Conservation (phyloP, 2,888 invertebrate genomes). For the Blastobasis adustella region DNA sequence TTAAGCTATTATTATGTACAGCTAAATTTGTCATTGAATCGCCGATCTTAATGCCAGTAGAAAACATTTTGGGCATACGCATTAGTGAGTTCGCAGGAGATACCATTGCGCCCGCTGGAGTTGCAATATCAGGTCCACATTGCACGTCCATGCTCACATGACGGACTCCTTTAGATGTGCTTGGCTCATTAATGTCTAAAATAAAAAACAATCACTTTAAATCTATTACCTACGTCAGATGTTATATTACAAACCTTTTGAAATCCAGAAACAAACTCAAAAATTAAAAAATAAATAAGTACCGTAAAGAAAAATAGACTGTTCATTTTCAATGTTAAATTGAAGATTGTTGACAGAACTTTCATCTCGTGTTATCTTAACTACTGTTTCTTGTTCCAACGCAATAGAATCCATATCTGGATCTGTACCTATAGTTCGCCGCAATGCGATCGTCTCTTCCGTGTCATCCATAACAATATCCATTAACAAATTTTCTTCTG, state of each 20-base stretch:
- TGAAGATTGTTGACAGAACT: constrained; percentile 25
- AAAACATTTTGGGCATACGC: constrained; percentile 25
- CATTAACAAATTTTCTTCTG: constrained; percentile 39
- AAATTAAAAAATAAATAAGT: constrained; percentile 5
- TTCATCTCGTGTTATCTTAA: constrained; percentile 31
- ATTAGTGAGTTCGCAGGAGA: constrained; percentile 39
- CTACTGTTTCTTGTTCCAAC: constrained; percentile 26
- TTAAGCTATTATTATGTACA: neutral
- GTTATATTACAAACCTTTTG: no score
- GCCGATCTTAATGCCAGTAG: constrained; percentile 13
- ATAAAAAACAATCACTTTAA: constrained; percentile 2
- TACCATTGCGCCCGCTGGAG: constrained; percentile 23
- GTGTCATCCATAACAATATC: constrained; percentile 41
- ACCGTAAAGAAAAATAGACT: constrained; percentile 58
- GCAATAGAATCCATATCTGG: constrained; percentile 20
- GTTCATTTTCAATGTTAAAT: constrained; percentile 28
- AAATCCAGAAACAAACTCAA: no score
- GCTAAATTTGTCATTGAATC: constrained; percentile 5
- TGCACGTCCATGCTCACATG: constrained; percentile 54
- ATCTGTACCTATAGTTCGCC: constrained; percentile 43
- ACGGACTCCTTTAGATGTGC: constrained; percentile 64
- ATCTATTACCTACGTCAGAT: no score
- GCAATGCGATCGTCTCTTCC: constrained; percentile 42
- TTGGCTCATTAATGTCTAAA: constrained; percentile 63
- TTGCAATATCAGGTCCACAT: constrained; percentile 49